These are phyloP conservation scores for Limosa lapponica DNA, from an alignment of 2,797 vertebrate species.

Conservation along the genomic window DNA sequence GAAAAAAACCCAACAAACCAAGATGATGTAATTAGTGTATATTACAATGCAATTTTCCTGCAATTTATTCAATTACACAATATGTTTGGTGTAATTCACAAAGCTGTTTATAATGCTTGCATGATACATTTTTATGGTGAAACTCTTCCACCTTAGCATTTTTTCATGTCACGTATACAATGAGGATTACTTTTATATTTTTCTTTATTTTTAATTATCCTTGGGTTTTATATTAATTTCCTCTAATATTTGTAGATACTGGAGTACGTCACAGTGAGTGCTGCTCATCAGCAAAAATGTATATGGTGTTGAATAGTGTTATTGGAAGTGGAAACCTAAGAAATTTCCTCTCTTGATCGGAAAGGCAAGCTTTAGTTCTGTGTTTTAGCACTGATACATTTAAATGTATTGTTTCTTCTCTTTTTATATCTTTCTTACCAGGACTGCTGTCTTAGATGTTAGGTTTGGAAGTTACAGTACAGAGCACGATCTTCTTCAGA, in stretches of 20 bases:
- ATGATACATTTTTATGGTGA: neutral
- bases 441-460: neutral
- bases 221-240: neutral
- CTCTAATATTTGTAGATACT: neutral
- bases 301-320: neutral
- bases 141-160: neutral
- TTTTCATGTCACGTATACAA: neutral
- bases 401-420: neutral
- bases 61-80: neutral
- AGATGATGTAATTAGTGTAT: neutral
- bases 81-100: neutral
- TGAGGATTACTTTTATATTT: neutral
- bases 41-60: neutral
- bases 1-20: accelerated
- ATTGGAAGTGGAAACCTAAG: neutral
- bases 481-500: neutral
- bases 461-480: neutral
- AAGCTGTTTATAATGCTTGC: neutral
- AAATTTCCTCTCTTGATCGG: neutral
- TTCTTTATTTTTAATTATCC: neutral
- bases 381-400: neutral
- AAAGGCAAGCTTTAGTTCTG: neutral
- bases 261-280: neutral
- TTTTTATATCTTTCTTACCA: neutral
- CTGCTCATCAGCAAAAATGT: neutral